phyloP scores from a whole-genome alignment of 2,113 vertebrate species.

The Chunga burmeisteri region DNA sequence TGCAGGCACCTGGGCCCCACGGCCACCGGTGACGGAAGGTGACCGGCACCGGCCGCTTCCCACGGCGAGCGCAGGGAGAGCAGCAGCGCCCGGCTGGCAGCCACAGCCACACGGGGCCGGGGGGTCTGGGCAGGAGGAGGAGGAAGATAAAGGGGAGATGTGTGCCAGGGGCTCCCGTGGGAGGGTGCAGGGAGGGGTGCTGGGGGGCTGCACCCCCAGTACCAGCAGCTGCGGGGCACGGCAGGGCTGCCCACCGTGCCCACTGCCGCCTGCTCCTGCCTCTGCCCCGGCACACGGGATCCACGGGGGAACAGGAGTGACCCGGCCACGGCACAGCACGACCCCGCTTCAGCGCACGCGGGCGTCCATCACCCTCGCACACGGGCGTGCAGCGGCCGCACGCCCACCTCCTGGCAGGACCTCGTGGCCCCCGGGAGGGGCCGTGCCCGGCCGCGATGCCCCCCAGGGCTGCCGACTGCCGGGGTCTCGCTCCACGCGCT shows the following conservation, averaged over 20 bases:
- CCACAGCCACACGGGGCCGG: neutral
- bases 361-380: too few relatives aligned
- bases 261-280: neutral
- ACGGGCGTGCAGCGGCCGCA: neutral
- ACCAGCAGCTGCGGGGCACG: neutral
- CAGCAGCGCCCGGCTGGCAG: too few relatives aligned
- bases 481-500: neutral
- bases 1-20: neutral
- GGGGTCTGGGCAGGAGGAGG: neutral
- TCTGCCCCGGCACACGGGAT: neutral
- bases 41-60: neutral
- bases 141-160: neutral
- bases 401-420: too few relatives aligned
- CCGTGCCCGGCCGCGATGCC: neutral
- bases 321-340: neutral
- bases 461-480: neutral
- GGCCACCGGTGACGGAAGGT: neutral
- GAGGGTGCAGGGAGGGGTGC: neutral
- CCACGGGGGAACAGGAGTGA: neutral
- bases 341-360: neutral
- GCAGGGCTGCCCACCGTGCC: neutral
- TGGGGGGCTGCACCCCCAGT: neutral
- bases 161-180: neutral
- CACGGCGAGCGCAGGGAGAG: neutral
- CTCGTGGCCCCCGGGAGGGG: neutral